Evolutionary conservation across 2,888 invertebrate species (phyloP).

Genomic region (Calameuta pallipes): DNA sequence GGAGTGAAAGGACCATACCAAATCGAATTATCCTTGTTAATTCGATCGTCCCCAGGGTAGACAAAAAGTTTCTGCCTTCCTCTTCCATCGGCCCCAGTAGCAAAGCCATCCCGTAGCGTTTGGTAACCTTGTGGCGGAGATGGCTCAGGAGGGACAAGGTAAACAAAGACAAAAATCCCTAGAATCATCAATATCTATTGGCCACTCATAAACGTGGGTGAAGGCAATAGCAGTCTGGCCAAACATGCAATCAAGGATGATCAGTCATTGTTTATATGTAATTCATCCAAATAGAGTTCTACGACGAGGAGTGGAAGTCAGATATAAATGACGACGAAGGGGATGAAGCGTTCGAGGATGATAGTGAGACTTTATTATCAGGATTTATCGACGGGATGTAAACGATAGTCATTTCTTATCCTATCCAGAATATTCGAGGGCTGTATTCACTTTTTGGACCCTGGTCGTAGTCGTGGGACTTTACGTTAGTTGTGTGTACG

Average conservation of each 20-base stretch:
- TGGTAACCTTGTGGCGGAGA: neutral
- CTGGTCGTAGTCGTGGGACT: constrained; percentile 47
- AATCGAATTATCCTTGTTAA: constrained; percentile 12
- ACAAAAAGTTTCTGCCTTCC: neutral
- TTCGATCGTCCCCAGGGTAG: constrained; percentile 7
- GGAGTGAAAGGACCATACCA: neutral
- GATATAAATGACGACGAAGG: neutral
- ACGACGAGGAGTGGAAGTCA: neutral
- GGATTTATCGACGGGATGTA: neutral
- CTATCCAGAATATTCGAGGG: constrained; percentile 44
- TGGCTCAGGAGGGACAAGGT: neutral
- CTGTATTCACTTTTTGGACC: constrained; percentile 49
- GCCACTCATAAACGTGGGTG: neutral
- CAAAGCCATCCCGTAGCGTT: neutral
- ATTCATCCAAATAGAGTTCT: neutral
- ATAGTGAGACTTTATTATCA: neutral
- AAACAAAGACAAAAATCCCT: neutral
- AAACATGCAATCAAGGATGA: neutral
- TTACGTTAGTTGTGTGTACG: constrained; percentile 49
- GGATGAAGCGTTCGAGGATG: neutral
- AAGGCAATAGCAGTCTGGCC: neutral
- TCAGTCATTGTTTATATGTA: neutral
- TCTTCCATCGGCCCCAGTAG: neutral
- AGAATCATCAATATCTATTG: neutral
- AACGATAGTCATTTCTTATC: neutral